Conservation (phyloP, 2,113 vertebrate species). For the Salvelinus fontinalis region DNA sequence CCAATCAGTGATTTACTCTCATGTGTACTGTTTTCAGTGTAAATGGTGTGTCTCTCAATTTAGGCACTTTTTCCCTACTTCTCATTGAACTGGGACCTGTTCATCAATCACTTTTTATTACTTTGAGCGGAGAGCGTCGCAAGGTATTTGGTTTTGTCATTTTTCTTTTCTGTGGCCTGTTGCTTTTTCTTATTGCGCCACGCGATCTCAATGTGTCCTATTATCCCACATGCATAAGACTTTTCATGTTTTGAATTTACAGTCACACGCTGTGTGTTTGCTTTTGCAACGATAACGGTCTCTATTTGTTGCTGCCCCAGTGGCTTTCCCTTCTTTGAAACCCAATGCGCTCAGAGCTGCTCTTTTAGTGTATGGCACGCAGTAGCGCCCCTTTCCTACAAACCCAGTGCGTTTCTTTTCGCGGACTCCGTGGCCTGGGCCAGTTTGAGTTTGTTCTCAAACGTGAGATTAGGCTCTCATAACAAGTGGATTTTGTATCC, state of each 20-base stretch:
- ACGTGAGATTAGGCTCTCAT: not conserved
- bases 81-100: no score
- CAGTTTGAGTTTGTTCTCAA: not conserved
- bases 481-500: no score
- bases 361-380: no score
- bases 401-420: not conserved
- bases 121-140: not conserved
- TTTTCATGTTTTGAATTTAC: not conserved
- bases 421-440: not conserved
- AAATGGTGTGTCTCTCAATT: not conserved
- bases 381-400: not conserved
- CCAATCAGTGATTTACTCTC: no score
- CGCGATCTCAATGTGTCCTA: not conserved
- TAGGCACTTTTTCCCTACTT: not conserved
- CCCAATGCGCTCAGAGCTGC: no score
- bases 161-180: no score
- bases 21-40: no score
- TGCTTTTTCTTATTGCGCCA: no score
- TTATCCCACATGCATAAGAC: not conserved
- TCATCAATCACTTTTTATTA: not conserved
- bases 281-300: no score
- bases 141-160: not conserved
- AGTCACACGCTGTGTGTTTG: no score
- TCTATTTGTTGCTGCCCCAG: not conserved
- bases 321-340: not conserved